Evolutionary conservation across 2,113 vertebrate genomes (phyloP).

Genomic region (Muntiacus muntjak): DNA sequence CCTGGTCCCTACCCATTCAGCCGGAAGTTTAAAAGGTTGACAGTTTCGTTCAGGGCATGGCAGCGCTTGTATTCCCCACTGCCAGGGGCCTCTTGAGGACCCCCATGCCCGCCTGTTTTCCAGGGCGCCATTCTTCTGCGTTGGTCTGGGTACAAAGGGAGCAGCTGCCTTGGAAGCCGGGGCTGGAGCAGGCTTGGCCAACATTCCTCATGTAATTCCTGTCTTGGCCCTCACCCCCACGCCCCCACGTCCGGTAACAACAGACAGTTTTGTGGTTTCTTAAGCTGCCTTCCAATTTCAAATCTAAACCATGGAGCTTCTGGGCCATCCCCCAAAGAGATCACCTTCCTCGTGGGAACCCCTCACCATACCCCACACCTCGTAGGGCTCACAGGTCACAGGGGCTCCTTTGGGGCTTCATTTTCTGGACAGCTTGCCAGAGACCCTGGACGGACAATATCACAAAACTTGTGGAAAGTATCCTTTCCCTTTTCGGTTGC

Average conservation of each 20-base stretch:
- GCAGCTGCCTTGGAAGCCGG: conserved; percentile 60
- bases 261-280: not conserved
- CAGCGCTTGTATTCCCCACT: not conserved
- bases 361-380: not conserved
- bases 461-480: not conserved
- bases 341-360: not conserved
- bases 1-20: not conserved
- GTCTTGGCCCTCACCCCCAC: not conserved
- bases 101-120: conserved; percentile 21
- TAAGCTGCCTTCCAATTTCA: conserved; percentile 43
- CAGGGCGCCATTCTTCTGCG: conserved; percentile 56
- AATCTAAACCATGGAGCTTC: conserved; percentile 40
- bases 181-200: not conserved
- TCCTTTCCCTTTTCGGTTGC: not conserved
- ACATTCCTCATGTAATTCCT: conserved; percentile 25
- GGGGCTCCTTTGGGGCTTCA: not conserved
- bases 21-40: conserved; percentile 51
- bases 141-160: conserved; percentile 14
- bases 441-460: not conserved
- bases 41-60: conserved; percentile 23
- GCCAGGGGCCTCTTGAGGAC: conserved; percentile 21
- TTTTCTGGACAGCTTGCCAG: not conserved
- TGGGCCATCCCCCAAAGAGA: not conserved
- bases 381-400: not conserved
- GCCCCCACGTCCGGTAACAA: not conserved